phyloP scores from a whole-genome alignment of 2,797 vertebrate species.

The Gambelia wislizenii region DNA sequence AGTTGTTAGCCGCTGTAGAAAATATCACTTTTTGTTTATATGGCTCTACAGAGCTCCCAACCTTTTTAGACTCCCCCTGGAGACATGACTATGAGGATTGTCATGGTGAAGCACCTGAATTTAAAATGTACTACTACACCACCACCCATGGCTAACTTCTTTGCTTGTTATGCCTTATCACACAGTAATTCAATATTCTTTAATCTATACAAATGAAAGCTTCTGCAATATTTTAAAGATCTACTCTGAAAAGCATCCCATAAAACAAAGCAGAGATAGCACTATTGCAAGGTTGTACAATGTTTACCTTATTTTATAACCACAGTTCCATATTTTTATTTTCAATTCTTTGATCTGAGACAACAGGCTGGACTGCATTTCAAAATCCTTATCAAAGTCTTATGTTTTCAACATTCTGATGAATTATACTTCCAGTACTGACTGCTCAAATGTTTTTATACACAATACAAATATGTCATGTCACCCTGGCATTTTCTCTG shows the following conservation, averaged over 20 bases:
- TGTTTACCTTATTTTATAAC: not conserved
- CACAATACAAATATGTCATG: not conserved
- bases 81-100: too few relatives aligned
- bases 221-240: constrained; percentile 1
- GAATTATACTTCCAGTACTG: constrained; percentile 20
- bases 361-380: not conserved
- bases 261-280: constrained; percentile 7
- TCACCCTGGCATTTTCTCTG: not conserved
- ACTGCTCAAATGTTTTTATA: not conserved
- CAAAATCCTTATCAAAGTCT: constrained; percentile 1
- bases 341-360: not conserved
- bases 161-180: not conserved
- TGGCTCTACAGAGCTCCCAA: too few relatives aligned
- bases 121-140: too few relatives aligned
- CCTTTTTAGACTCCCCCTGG: too few relatives aligned
- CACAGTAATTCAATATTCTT: not conserved
- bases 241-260: not conserved
- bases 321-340: not conserved
- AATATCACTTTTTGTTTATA: too few relatives aligned
- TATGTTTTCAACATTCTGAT: not conserved
- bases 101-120: too few relatives aligned
- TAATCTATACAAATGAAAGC: not conserved
- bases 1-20: too few relatives aligned
- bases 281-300: not conserved
- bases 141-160: too few relatives aligned